Conservation (phyloP, 2,797 vertebrate species). For the Orientallactaga sibirica region DNA sequence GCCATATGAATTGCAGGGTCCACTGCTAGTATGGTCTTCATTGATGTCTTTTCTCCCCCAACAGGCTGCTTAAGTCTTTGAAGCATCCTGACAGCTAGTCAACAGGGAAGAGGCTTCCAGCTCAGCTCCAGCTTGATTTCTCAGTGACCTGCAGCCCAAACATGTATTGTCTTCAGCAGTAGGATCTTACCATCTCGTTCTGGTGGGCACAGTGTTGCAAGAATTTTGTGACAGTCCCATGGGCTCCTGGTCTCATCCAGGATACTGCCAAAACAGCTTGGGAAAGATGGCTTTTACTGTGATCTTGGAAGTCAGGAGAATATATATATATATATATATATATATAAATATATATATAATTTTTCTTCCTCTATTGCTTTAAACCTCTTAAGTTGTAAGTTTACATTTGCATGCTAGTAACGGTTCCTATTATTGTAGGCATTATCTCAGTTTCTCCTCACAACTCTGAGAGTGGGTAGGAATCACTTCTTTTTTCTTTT, state of each 20-base stretch:
- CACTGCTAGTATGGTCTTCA: no score
- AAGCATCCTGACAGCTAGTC: no score
- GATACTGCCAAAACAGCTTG: conserved; percentile 16
- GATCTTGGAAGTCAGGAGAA: conserved; percentile 26
- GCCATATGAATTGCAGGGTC: no score
- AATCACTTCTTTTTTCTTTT: neutral
- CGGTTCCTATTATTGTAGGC: neutral
- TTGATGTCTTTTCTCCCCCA: no score
- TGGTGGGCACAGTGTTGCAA: conserved; percentile 35
- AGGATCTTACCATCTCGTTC: no score
- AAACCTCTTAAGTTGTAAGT: neutral
- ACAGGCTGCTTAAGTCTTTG: no score
- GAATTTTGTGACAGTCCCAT: neutral
- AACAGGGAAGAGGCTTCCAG: no score
- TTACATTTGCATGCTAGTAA: conserved; percentile 11
- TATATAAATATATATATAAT: no score
- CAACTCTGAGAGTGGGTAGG: neutral
- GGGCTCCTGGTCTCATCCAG: neutral
- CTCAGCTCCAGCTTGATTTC: no score
- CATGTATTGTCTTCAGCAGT: no score
- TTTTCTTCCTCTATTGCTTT: neutral
- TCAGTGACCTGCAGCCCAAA: no score
- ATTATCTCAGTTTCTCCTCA: conserved; percentile 52
- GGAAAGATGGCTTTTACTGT: conserved; percentile 1
- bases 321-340: no score